Evolutionary conservation across 1,140 invertebrate genomes (phyloP).

Genomic region (Pseudomyrmex flavicornis): DNA sequence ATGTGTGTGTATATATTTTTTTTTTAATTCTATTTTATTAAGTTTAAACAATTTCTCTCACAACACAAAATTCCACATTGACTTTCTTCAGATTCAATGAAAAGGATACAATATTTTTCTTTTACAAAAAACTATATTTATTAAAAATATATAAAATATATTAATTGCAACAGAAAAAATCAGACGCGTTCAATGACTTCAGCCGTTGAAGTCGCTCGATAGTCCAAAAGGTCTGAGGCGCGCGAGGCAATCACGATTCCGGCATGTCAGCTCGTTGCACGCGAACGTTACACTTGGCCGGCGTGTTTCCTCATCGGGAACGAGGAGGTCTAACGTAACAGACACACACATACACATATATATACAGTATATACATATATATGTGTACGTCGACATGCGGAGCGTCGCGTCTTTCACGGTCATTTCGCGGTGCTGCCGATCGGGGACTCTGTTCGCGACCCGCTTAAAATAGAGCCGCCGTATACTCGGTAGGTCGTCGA

Average conservation of each 20-base stretch:
- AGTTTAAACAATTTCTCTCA: too few species aligned
- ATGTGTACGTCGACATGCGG: background rate
- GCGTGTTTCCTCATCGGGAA: constrained; percentile 33
- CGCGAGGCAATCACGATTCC: constrained; percentile 17
- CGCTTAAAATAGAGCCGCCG: constrained; percentile 72
- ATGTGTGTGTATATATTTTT: too few species aligned
- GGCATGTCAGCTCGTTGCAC: constrained; percentile 34
- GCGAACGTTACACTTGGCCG: constrained; percentile 58
- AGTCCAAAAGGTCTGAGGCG: background rate
- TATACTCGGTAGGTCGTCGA: constrained; percentile 71
- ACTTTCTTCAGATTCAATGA: too few species aligned
- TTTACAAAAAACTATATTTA: too few species aligned
- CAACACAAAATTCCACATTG: too few species aligned
- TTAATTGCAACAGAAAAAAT: too few species aligned
- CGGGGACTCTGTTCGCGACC: constrained; percentile 61
- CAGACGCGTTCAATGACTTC: background rate
- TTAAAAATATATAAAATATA: too few species aligned
- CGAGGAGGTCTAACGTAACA: constrained; percentile 50
- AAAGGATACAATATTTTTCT: too few species aligned
- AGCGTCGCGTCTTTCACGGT: constrained; percentile 65
- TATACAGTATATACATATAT: too few species aligned
- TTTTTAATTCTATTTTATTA: too few species aligned
- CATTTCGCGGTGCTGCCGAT: constrained; percentile 60
- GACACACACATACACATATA: too few species aligned
- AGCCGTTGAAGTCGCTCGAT: constrained; percentile 6